Evolutionary conservation across 2,113 vertebrate species (phyloP), one percentile per base, ranked within the genome.

Genomic region (Heliornis fulica): DNA sequence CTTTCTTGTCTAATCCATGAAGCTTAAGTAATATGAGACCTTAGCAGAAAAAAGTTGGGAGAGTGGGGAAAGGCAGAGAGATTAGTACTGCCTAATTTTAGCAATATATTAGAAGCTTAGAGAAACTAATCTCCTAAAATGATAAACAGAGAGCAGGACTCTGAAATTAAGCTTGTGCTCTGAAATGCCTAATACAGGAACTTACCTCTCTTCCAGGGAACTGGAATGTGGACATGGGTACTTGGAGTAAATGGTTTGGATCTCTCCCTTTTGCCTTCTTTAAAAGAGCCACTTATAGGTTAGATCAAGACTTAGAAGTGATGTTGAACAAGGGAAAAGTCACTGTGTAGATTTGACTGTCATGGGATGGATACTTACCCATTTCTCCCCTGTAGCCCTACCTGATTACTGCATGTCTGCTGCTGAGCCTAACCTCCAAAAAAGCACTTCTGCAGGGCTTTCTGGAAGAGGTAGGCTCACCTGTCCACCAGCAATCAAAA

Each of bases 71-170:
- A 87, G 68, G 74, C 84, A 75, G 65, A 65, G 75, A 60, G 81
- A 87, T 91, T 40, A 93, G 29, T 40, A 29, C 56, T 93, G 74
- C 53, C 90, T 89, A 59, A 89, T 87, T 96, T 94, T 93, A 89
- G 87, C n/a, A n/a, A 46, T 56, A 32, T 75, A 13, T 82, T 70
- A 84, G 84, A 66, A 82, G 87, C 84, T 89, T 79, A 76, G 46
- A 63, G 74, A 46, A 93, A 70, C 36, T 54, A 91, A 95, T 89
- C 87, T 95, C 32, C 50, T 78, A n/a, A 51, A 40, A 28, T 68
- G 69, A 71, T 79, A 91, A 93, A 79, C 2, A 64, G 65, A 53
- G 76, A 78, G 50, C 63, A 81, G 50, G 59, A 46, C 72, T 72
- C 68, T 63, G 72, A 72, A 91, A 38, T 51, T 60, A 31, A 82